These are phyloP conservation scores for Hyppa rectilinea DNA, from an alignment of 2,888 invertebrate genomes.

Conservation along the genomic window DNA sequence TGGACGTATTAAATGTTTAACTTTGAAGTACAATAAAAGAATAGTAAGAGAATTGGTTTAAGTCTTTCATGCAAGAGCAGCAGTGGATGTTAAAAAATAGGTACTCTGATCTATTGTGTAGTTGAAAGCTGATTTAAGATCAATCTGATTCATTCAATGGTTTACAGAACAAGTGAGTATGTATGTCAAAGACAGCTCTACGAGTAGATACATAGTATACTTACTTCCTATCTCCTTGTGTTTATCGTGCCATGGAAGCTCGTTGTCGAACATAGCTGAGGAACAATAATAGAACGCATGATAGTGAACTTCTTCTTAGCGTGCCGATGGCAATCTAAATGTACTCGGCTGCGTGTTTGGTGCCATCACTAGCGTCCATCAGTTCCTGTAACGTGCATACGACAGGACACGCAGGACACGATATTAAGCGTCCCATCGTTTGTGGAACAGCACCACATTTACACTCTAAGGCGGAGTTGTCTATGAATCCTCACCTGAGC, in stretches of 20 bases:
- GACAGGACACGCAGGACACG: too few species aligned
- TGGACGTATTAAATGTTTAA: neutral
- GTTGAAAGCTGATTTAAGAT: neutral
- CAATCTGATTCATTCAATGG: conserved; percentile 33
- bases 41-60: neutral
- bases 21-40: neutral
- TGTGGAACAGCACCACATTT: too few species aligned
- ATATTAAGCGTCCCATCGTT: too few species aligned
- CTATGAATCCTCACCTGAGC: too few species aligned
- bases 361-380: too few species aligned
- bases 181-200: neutral
- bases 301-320: too few species aligned
- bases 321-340: too few species aligned
- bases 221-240: neutral
- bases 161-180: neutral
- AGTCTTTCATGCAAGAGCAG: neutral
- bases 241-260: neutral
- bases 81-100: neutral
- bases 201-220: neutral
- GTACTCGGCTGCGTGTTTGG: too few species aligned
- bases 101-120: neutral
- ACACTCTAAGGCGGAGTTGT: too few species aligned
- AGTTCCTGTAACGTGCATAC: too few species aligned
- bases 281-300: too few species aligned
- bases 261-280: neutral